phyloP scores from a whole-genome alignment of 2,888 invertebrate species.

The Melanargia galathea region DNA sequence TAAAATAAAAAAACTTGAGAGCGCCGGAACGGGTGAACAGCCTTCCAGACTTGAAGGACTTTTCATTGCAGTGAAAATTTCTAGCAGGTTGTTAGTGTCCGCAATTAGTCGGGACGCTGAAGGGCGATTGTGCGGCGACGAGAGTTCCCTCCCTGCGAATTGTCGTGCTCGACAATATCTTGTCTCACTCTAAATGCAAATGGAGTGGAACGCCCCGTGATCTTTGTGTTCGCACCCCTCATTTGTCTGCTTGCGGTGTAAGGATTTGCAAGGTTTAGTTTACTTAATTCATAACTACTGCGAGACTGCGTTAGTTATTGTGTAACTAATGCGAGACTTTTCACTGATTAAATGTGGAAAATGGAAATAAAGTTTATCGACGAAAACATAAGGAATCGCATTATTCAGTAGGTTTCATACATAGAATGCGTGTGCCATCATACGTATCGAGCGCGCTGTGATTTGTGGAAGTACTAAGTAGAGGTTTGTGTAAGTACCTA shows the following conservation, averaged over 20 bases:
- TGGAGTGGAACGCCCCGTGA: constrained; percentile 65
- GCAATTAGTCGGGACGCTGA: constrained; percentile 56
- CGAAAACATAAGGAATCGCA: neutral
- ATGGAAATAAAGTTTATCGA: neutral
- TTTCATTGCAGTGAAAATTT: constrained; percentile 34
- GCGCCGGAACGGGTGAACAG: constrained; percentile 7
- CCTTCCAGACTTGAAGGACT: constrained; percentile 23
- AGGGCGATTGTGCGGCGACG: constrained; percentile 46
- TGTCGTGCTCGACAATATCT: constrained; percentile 58
- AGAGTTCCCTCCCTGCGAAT: constrained; percentile 41
- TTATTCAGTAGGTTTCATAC: too few species aligned
- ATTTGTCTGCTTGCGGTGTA: constrained; percentile 59
- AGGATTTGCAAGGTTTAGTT: constrained; percentile 53
- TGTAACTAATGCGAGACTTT: constrained; percentile 9
- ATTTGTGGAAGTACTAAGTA: too few species aligned
- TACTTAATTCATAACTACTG: constrained; percentile 43
- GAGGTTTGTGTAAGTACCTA: too few species aligned
- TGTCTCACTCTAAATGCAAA: constrained; percentile 76
- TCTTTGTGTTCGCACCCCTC: constrained; percentile 68
- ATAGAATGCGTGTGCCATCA: too few species aligned
- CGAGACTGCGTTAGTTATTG: too few species aligned
- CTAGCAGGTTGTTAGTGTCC: constrained; percentile 51
- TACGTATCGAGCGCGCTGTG: too few species aligned
- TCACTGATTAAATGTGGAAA: constrained; percentile 2
- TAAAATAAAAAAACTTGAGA: neutral